Conservation (phyloP, 1,140 invertebrate species). For the Drosophila virilis region DNA sequence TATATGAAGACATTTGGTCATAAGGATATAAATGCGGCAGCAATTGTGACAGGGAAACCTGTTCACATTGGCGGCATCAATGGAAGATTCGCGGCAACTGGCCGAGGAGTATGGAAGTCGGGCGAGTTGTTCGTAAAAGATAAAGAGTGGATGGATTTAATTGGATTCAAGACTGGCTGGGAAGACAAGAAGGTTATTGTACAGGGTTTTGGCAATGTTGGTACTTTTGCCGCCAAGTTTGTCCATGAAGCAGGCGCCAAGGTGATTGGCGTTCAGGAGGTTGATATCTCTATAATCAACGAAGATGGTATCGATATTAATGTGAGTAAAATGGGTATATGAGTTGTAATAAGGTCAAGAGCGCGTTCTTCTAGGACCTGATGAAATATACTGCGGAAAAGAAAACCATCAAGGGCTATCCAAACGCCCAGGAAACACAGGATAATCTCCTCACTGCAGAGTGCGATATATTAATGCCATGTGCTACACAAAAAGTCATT, state of each 20-base stretch:
- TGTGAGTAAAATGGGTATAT: slow-evolving; percentile 80
- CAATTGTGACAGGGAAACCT: slow-evolving; percentile 93
- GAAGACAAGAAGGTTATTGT: slow-evolving; percentile 93
- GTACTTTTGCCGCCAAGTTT: slow-evolving; percentile 91
- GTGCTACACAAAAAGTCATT: slow-evolving; percentile 93
- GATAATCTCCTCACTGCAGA: slow-evolving; percentile 89
- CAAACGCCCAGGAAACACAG: slow-evolving; percentile 88
- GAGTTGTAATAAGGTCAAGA: neutral
- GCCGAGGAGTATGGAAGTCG: slow-evolving; percentile 93
- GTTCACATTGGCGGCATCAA: slow-evolving; percentile 91
- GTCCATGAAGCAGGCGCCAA: slow-evolving; percentile 91
- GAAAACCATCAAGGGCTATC: slow-evolving; percentile 90
- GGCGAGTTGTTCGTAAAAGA: slow-evolving; percentile 92
- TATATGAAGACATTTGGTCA: slow-evolving; percentile 92
- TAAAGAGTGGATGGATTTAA: slow-evolving; percentile 90
- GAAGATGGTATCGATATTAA: slow-evolving; percentile 91
- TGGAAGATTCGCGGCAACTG: slow-evolving; percentile 93
- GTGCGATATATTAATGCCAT: slow-evolving; percentile 94
- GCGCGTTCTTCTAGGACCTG: slow-evolving; percentile 43
- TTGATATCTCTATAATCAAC: slow-evolving; percentile 89
- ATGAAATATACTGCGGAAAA: slow-evolving; percentile 76
- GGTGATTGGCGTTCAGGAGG: slow-evolving; percentile 92
- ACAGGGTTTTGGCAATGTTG: slow-evolving; percentile 96
- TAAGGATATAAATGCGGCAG: slow-evolving; percentile 92
- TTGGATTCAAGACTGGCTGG: slow-evolving; percentile 89